Base-by-base conservation (phyloP, 2,888 invertebrate species). In the Acleris sparsana region DNA sequence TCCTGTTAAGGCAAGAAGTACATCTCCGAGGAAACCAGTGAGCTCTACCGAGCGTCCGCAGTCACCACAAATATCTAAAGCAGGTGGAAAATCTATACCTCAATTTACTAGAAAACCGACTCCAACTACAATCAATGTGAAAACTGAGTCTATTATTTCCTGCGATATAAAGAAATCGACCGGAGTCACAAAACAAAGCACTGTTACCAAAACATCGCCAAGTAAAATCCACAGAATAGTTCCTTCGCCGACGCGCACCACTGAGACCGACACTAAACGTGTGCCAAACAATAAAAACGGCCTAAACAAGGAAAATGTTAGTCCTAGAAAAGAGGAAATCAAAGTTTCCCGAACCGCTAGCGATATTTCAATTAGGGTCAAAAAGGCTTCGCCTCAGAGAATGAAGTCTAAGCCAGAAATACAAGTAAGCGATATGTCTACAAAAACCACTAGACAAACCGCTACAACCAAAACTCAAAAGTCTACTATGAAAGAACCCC, bases 301-400 rank as follows among this genome's bases (percentile, higher is more conserved):
- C 16, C 25, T 77, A 11, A 83, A 82, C 51, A 83, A 80, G 72
- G 87, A 89, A 46, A 88, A 85, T 2, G 80, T 83, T 3, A 82
- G 79, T 18, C 82, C 88, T 52, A 93, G 84, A 69, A 90, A 86
- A 73, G 86, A 87, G 18, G 93, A 93, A 51, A 69, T 75, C 20
- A 93, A 93, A 80, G 89, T 94, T 51, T 90, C 88, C 3, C 89
- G 94, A 48, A 94, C 94, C 22, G 84, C 90, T 5, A 94, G 94
- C 76, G 94, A 95, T 64, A 91, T 91, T 62, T 80, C 92, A n/a
- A 89, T 94, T 9, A 94, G 93, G 79, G 80, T 88, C 1, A 88
- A 89, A 70, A 89, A 90, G 74, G 75, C 73, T 70, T 80, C 88
- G 1, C 92, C 93, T 6, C 88, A 89, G 70, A 83, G 89, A 77